phyloP scores from a whole-genome alignment of 92 coral and sea anemone genomes.

The Phenganax marumi region DNA sequence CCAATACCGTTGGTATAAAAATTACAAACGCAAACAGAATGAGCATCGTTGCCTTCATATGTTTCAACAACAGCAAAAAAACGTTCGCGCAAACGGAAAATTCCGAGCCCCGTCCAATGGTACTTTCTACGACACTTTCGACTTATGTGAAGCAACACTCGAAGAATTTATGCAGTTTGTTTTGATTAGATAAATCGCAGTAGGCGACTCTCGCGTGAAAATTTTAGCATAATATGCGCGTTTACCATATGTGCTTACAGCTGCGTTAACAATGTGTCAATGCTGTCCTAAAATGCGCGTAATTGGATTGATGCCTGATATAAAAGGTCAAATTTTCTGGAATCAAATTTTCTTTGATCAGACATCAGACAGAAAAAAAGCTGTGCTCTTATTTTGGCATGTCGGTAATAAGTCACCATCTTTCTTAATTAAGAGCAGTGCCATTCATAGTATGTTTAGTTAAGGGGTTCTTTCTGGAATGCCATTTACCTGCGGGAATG shows the following conservation, averaged over 20 bases:
- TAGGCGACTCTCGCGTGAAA: conserved; percentile 18
- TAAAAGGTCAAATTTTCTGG: not conserved
- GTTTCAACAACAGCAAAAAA: not conserved
- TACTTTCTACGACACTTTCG: not conserved
- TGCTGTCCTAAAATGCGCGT: not conserved
- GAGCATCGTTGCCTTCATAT: not conserved
- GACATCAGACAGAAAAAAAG: not conserved
- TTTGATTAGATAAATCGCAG: conserved; percentile 5
- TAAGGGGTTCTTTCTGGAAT: not conserved
- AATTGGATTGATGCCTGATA: not conserved
- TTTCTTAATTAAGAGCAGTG: not conserved
- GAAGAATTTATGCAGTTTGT: conserved; percentile 15
- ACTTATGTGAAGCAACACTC: not conserved
- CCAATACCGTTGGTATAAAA: not conserved
- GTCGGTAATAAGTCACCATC: not conserved
- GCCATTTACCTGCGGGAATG: not conserved
- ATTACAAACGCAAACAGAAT: not conserved
- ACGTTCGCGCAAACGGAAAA: not conserved
- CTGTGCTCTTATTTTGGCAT: not conserved
- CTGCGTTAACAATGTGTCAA: not conserved
- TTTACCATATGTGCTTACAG: not conserved
- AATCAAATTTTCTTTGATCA: not conserved
- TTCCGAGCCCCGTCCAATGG: too few species aligned
- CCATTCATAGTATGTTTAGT: not conserved
- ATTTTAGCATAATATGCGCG: not conserved